phyloP scores from a whole-genome alignment of 2,113 vertebrate genomes.

The Neodon shergylaensis region DNA sequence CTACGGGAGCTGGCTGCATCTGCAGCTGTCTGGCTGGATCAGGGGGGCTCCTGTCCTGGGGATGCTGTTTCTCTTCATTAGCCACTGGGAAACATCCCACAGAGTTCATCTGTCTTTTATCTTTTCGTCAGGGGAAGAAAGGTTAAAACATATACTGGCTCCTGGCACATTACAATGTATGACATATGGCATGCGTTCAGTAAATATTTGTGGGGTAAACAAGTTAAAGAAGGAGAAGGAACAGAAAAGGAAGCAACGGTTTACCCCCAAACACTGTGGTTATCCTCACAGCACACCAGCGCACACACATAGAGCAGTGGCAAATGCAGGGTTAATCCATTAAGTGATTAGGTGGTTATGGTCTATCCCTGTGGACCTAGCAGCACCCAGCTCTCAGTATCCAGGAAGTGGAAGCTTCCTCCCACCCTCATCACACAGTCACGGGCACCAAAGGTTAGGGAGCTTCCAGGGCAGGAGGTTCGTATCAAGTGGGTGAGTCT shows the following conservation, averaged over 20 bases:
- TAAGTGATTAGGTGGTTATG: slow-evolving; percentile 84
- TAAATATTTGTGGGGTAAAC: not conserved
- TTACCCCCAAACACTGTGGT: not conserved
- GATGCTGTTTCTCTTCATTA: not conserved
- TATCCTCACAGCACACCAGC: not conserved
- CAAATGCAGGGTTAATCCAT: slow-evolving; percentile 76
- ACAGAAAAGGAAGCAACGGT: not conserved
- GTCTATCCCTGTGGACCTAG: not conserved
- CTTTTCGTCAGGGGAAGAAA: slow-evolving; percentile 1
- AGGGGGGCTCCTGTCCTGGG: not conserved
- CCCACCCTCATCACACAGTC: not conserved
- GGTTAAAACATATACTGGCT: not conserved
- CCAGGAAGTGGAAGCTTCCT: slow-evolving; percentile 18
- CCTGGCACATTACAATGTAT: not conserved
- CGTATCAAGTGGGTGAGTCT: not conserved
- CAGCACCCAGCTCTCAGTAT: not conserved
- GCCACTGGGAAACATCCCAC: not conserved
- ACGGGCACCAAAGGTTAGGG: not conserved
- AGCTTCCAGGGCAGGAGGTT: not conserved
- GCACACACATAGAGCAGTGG: fast-evolving
- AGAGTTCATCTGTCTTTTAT: not conserved
- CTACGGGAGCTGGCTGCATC: not conserved
- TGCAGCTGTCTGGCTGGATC: not conserved
- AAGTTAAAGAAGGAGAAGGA: not conserved
- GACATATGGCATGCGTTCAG: not conserved